A percentile compares a stretch with the other conserved stretches of the same genome.
phyloP scores from a whole-genome alignment of 2,797 vertebrate genomes.

The Danio jaintianensis region DNA sequence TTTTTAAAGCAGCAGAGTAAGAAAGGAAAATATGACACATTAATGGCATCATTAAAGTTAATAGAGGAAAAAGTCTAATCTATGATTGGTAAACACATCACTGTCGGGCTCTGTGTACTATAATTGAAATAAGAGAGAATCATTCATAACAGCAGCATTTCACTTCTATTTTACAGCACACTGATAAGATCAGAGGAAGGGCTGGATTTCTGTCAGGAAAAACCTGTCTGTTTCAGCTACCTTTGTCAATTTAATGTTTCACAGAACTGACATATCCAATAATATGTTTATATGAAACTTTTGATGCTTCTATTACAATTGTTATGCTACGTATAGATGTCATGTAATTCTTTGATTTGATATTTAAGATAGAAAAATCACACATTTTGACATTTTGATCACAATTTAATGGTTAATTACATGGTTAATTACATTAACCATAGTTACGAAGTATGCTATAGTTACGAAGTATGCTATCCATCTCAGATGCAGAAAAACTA shows the following conservation, averaged over 20 bases:
- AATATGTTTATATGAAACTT: slow-evolving; percentile 28
- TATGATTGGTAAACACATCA: slow-evolving; percentile 44
- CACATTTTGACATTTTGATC: slow-evolving; percentile 24
- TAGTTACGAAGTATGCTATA: too few species aligned
- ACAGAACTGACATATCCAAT: background rate
- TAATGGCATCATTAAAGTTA: slow-evolving; percentile 47
- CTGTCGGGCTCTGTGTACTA: slow-evolving; percentile 27
- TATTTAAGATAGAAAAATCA: background rate
- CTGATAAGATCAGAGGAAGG: slow-evolving; percentile 40
- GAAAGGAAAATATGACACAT: slow-evolving; percentile 44
- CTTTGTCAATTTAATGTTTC: slow-evolving; percentile 30
- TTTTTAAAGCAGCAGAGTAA: slow-evolving; percentile 18
- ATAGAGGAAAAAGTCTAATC: slow-evolving; percentile 38
- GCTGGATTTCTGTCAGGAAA: slow-evolving; percentile 14
- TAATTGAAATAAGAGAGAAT: slow-evolving; percentile 47
- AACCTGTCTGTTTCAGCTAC: background rate
- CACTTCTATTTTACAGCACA: slow-evolving; percentile 24
- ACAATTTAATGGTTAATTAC: slow-evolving; percentile 49
- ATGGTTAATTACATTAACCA: too few species aligned
- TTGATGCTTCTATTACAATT: slow-evolving; percentile 50
- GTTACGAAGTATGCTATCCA: too few species aligned
- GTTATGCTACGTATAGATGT: slow-evolving; percentile 43
- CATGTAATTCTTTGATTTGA: slow-evolving; percentile 39
- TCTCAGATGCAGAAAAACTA: too few species aligned
- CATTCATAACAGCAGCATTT: slow-evolving; percentile 38